Conservation (phyloP, 2,888 invertebrate species). For the Tenthredo mesomela region DNA sequence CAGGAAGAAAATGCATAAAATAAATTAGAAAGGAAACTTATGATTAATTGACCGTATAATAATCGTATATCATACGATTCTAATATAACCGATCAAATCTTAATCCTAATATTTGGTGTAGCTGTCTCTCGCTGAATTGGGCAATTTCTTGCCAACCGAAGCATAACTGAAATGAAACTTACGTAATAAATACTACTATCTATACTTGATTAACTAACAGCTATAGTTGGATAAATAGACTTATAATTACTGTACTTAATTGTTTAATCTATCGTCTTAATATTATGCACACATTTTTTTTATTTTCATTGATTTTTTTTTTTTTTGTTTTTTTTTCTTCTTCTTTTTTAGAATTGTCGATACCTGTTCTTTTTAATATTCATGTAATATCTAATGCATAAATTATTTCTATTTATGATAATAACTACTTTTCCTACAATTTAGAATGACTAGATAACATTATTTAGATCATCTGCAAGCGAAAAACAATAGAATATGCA, state of each 20-base stretch:
- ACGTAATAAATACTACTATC: constrained; percentile 41
- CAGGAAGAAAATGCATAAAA: constrained; percentile 67
- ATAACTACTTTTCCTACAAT: constrained; percentile 53
- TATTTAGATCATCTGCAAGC: constrained; percentile 67
- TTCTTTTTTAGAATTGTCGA: constrained; percentile 51
- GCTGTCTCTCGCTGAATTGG: constrained; percentile 53
- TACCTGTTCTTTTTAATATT: constrained; percentile 53
- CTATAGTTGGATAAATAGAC: constrained; percentile 45
- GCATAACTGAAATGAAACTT: constrained; percentile 53
- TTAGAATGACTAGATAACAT: constrained; percentile 69
- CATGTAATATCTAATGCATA: constrained; percentile 48
- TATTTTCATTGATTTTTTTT: constrained; percentile 1
- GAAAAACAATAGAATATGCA: constrained; percentile 69
- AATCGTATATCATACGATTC: constrained; percentile 41
- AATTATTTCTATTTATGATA: constrained; percentile 51
- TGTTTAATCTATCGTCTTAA: constrained; percentile 45
- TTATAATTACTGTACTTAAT: constrained; percentile 39
- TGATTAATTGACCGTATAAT: constrained; percentile 13
- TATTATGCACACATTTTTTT: constrained; percentile 55
- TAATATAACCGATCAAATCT: constrained; percentile 23
- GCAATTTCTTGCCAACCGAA: constrained; percentile 51
- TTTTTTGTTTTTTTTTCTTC: constrained; percentile 37
- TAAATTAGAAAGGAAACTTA: constrained; percentile 70
- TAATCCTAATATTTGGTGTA: constrained; percentile 55
- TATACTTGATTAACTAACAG: constrained; percentile 16